Base-by-base conservation (phyloP, 2,113 vertebrate species). In the Pantherophis guttatus region DNA sequence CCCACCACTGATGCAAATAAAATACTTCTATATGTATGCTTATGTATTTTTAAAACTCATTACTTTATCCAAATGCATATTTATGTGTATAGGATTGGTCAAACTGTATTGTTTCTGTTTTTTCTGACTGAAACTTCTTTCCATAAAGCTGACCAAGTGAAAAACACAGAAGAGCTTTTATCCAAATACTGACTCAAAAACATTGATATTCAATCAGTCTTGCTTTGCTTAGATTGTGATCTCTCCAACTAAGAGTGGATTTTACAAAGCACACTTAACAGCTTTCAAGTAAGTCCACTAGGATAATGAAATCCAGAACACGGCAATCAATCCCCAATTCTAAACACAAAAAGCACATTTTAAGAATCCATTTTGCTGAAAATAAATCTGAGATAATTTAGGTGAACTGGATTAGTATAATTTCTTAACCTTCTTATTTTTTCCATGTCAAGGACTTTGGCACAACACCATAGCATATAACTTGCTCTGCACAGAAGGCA, bases 301-400 rank as follows among this genome's bases (percentile, higher is more conserved):
- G 75, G 65, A 62, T 96, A 96, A 97, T 96, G 97, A 95, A 96
- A 96, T 94, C 94, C 97, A 97, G 97, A 96, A 93, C 0, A 0
- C 0, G 88, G 91, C 91, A 26, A 95, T 95, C 94, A 88, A 87
- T 96, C 94, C 93, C 92, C 11, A 87, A 59, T 86, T 92, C 91
- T 89, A 92, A 89, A 90, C 53, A 44, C 44, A 70, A 81, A 86
- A 93, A 94, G 90, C 62, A 91, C 57, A 62, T 54, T 88, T 94
- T 53, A 44, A 21, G 88, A 93, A 93, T 91, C 94, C 96, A 87
- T 95, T 96, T 92, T 23, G 58, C 86, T 96, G 94, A 94, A 91
- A 97, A 94, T 93, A 96, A 94, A 96, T 96, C 95, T 95, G 95
- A 95, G 95, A 6, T n/a, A 88, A 91, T 75, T 97, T 95, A 94